Conservation (phyloP, 1,140 invertebrate species). For the Mactra quadrangularis region DNA sequence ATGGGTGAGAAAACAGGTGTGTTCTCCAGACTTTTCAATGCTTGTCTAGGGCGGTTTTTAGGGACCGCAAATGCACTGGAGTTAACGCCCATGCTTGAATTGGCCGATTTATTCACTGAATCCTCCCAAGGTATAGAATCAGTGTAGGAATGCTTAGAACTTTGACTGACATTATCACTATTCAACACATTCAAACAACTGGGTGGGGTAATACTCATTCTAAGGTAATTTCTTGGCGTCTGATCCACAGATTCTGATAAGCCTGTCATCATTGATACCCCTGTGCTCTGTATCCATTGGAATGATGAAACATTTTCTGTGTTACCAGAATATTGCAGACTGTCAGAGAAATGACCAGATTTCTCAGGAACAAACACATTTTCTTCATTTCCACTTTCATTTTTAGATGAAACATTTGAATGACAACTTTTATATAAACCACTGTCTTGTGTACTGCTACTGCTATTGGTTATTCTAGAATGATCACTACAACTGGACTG, state of each 20-base stretch:
- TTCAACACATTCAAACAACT: slow-evolving; percentile 30
- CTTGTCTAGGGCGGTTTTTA: slow-evolving; percentile 35
- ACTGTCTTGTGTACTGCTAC: background rate
- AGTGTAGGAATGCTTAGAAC: slow-evolving; percentile 53
- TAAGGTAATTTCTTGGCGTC: slow-evolving; percentile 37
- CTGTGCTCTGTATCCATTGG: slow-evolving; percentile 31
- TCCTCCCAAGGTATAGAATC: slow-evolving; percentile 61
- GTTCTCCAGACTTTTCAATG: slow-evolving; percentile 65
- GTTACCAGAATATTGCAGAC: background rate
- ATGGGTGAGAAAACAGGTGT: slow-evolving; percentile 64
- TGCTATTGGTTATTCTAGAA: background rate
- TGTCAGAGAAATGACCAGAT: slow-evolving; percentile 18
- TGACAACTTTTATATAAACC: background rate
- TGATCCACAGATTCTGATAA: slow-evolving; percentile 4
- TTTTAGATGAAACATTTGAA: background rate
- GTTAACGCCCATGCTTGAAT: background rate
- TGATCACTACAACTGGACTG: background rate
- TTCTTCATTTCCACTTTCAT: background rate
- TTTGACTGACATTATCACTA: background rate
- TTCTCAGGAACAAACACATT: background rate
- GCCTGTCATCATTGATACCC: background rate
- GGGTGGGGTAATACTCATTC: slow-evolving; percentile 18
- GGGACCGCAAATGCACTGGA: too few relatives aligned
- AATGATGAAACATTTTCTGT: slow-evolving; percentile 45
- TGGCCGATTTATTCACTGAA: slow-evolving; percentile 7